Conservation (phyloP, 1,140 invertebrate genomes). For the Aphelinus atriplicis region DNA sequence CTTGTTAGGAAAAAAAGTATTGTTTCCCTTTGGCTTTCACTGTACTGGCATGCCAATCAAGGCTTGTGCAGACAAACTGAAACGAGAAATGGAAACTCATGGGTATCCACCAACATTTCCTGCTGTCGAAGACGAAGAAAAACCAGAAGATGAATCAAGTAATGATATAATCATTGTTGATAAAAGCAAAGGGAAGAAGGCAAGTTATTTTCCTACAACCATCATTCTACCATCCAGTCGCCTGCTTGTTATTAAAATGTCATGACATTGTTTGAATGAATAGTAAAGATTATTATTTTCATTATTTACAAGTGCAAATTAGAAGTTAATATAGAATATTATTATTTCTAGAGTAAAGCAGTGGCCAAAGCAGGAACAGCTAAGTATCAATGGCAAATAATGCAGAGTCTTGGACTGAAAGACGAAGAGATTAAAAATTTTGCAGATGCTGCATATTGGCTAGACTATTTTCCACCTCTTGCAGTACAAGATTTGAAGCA, state of each 20-base stretch:
- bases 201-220: conserved; percentile 51
- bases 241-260: too few relatives aligned
- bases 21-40: conserved; percentile 99
- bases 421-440: conserved; percentile 95
- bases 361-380: conserved; percentile 87
- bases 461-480: conserved; percentile 94
- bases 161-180: conserved; percentile 82
- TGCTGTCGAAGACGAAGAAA: conserved; percentile 54
- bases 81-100: conserved; percentile 90
- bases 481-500: conserved; percentile 86
- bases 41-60: conserved; percentile 98
- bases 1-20: conserved; percentile 87
- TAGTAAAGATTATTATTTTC: too few relatives aligned
- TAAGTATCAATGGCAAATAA: conserved; percentile 99
- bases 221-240: too few relatives aligned
- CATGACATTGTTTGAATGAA: too few relatives aligned
- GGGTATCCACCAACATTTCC: conserved; percentile 96
- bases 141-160: conserved; percentile 65
- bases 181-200: conserved; percentile 98
- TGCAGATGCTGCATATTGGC: conserved; percentile 91
- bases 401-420: conserved; percentile 89
- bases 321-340: conserved; percentile 3
- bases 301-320: too few relatives aligned
- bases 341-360: conserved; percentile 84
- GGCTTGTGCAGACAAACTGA: conserved; percentile 98